Base-by-base conservation (phyloP, 2,888 invertebrate genomes). In the Argynnis bischoffii region DNA sequence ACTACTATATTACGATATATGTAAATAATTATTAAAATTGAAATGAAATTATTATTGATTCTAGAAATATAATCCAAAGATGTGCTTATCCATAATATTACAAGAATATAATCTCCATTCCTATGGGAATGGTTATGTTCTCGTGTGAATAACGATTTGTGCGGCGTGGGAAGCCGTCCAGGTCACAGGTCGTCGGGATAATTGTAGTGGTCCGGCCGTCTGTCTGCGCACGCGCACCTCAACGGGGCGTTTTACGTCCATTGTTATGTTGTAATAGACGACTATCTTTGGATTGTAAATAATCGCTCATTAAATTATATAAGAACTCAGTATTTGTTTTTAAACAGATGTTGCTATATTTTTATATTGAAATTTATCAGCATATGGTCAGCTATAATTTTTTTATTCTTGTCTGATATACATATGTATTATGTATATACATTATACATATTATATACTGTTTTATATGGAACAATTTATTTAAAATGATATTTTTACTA, bases 51-150 rank as follows among this genome's bases (percentile, higher is more conserved):
- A 11, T 8, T 41, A 8, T 11, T 8, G 35, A 11, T 41, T 41
- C 3, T 41, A 8, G 11, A 41, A 41, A 41, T 41, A 41, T 41
- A 11, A 2, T 41, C 35, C 8, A 11, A 8, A 41, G 11, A 41
- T 41, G 11, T 41, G 11, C 35, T 41, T 11, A 41, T 41, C 8
- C 11, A 41, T 41, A 41, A 41, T 41, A 41, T 41, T 63, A n/a
- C 6, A 18, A 48, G 55, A 41, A 56, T 18, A 56, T n/a, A 41
- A 14, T 47, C 18, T 48, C 48, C 47, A 26, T 86, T 88, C 88
- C 86, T 85, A 86, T 91, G 91, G 85, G 91, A 92, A 91, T 83
- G 83, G 75, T 72, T 74, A 77, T 76, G 82, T 89, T 91, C 90
- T 87, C 91, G 88, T 91, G 92, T 89, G 92, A 92, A 89, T 80